Percentiles rank a stretch among this genome's conserved stretches.
Evolutionary conservation across 2,888 invertebrate genomes (phyloP).

Genomic region (Troglohyphantes excavatus): DNA sequence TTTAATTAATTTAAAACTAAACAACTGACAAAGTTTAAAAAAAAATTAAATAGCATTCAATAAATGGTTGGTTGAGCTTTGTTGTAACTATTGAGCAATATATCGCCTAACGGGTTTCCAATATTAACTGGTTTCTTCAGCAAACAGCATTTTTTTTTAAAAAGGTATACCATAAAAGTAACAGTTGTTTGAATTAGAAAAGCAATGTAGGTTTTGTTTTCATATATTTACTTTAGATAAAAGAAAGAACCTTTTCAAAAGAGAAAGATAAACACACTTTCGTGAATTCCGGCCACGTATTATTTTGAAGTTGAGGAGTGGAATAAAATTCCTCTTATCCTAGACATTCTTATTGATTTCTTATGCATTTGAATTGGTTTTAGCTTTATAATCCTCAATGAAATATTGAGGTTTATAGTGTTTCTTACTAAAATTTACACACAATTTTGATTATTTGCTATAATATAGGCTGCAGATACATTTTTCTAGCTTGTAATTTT

Average conservation of each 20-base stretch:
- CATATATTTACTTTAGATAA: neutral
- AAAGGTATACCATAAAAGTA: neutral
- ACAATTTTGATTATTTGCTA: too few species aligned
- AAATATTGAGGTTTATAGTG: neutral
- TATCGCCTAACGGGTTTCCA: too few species aligned
- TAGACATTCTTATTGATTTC: neutral
- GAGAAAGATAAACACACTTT: neutral
- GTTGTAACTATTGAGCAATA: too few species aligned
- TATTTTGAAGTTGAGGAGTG: neutral
- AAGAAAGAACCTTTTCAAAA: neutral
- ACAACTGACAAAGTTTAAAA: too few species aligned
- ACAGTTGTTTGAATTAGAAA: neutral
- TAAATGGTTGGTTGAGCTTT: too few species aligned
- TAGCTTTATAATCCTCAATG: neutral
- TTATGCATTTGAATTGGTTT: neutral
- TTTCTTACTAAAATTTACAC: too few species aligned
- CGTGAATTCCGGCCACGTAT: neutral
- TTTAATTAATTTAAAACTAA: too few species aligned
- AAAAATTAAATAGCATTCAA: too few species aligned
- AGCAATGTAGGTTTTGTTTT: neutral
- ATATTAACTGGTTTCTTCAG: too few species aligned
- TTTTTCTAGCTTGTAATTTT: too few species aligned
- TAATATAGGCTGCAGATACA: too few species aligned
- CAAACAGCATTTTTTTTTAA: too few species aligned
- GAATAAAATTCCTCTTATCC: neutral